phyloP scores from a whole-genome alignment of 2,888 invertebrate genomes.

The Spicauda simplicius region DNA sequence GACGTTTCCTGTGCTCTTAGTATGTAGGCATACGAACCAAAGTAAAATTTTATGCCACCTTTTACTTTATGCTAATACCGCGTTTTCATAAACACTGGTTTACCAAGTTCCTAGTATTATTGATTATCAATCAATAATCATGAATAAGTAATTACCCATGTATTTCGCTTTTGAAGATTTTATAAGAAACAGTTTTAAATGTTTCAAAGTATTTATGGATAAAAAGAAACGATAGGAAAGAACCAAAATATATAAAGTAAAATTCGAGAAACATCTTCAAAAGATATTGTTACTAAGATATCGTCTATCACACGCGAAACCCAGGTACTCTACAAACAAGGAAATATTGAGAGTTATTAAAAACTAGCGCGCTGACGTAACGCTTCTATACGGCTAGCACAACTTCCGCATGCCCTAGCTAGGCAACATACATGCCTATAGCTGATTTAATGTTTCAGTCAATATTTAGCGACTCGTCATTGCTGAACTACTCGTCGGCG shows the following conservation, averaged over 20 bases:
- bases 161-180: not conserved
- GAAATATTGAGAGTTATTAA: constrained; percentile 81
- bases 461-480: constrained; percentile 4
- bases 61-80: constrained; percentile 20
- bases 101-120: not conserved
- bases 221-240: not conserved
- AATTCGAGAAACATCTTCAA: not conserved
- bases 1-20: constrained; percentile 69
- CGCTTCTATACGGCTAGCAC: constrained; percentile 64
- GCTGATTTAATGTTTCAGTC: constrained; percentile 17
- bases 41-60: constrained; percentile 19
- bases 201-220: too few species aligned
- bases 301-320: constrained; percentile 25
- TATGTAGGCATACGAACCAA: constrained; percentile 11
- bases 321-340: constrained; percentile 65
- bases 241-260: not conserved
- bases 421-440: constrained; percentile 39
- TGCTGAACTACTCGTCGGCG: constrained; percentile 40
- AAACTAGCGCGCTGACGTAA: constrained; percentile 82
- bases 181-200: too few species aligned
- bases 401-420: constrained; percentile 76
- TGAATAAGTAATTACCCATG: not conserved
- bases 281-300: constrained; percentile 16
- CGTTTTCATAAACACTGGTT: not conserved
- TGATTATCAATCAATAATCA: not conserved